These are phyloP conservation scores for Chaitophorus viminalis DNA, from an alignment of 2,888 invertebrate genomes.

Conservation along the genomic window DNA sequence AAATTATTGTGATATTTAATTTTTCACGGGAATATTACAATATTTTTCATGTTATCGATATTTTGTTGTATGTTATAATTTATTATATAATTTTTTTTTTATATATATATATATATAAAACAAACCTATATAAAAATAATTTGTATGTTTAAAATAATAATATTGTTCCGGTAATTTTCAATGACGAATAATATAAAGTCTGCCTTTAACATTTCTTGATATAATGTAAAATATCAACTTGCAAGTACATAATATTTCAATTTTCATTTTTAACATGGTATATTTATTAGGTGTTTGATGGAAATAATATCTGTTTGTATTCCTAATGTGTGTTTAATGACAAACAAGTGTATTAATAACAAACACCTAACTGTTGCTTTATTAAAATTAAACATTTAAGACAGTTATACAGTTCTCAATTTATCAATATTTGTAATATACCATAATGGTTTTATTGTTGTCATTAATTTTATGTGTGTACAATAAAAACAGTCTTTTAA, in stretches of 20 bases:
- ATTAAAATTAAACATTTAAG: slow-evolving; percentile 15
- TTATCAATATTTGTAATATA: slow-evolving; percentile 34
- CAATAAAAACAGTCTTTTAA: slow-evolving; percentile 51
- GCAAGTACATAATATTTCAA: slow-evolving; percentile 10
- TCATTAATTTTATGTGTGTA: neutral
- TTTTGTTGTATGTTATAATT: slow-evolving; percentile 43
- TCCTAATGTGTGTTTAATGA: slow-evolving; percentile 17
- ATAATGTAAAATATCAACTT: slow-evolving; percentile 9
- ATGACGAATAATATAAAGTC: neutral
- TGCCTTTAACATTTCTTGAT: neutral
- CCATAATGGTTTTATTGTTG: slow-evolving; percentile 23
- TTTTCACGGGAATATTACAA: slow-evolving; percentile 30
- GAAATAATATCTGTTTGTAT: slow-evolving; percentile 19
- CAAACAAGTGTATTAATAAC: slow-evolving; percentile 10
- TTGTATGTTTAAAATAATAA: slow-evolving; percentile 31
- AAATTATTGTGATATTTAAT: slow-evolving; percentile 56
- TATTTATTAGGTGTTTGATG: neutral
- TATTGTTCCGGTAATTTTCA: slow-evolving; percentile 23
- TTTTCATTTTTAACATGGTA: slow-evolving; percentile 8
- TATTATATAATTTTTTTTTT: slow-evolving; percentile 40
- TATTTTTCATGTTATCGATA: slow-evolving; percentile 55
- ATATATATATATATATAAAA: neutral
- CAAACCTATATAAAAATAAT: neutral
- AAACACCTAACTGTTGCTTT: slow-evolving; percentile 36
- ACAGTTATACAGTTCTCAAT: slow-evolving; percentile 30